A percentile compares a stretch with the other conserved stretches of the same genome.
Evolutionary conservation across 2,797 vertebrate genomes (phyloP).

Genomic region (Channallabes apus): DNA sequence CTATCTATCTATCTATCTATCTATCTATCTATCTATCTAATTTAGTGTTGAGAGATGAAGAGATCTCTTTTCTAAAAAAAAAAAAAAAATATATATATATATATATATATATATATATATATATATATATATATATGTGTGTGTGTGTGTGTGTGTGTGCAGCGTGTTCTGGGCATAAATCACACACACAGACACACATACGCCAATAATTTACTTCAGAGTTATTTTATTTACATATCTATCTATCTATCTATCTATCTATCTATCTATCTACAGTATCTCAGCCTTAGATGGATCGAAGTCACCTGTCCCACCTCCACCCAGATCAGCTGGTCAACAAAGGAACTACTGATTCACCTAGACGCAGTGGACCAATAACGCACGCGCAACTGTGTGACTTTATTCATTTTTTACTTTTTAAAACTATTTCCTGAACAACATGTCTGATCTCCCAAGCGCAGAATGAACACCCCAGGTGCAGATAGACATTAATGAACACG

Average conservation of each 20-base stretch:
- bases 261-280: neutral
- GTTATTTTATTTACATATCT: too few species aligned
- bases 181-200: too few species aligned
- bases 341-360: neutral
- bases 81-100: too few species aligned
- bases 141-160: too few species aligned
- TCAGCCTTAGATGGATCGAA: too few species aligned
- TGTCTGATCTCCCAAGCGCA: neutral
- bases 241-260: slow-evolving; percentile 12
- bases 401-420: neutral
- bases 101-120: too few species aligned
- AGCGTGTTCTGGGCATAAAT: too few species aligned
- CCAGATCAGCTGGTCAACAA: neutral
- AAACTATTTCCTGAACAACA: neutral
- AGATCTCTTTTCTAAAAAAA: neutral
- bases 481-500: neutral
- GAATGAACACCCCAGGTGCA: neutral
- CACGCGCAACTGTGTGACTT: neutral
- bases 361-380: neutral
- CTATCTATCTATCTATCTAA: neutral
- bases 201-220: too few species aligned
- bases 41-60: neutral
- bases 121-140: too few species aligned
- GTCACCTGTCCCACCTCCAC: too few species aligned
- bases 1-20: neutral